These are phyloP conservation scores for Guaruba guarouba DNA, from an alignment of 2,113 vertebrate genomes.

Conservation along the genomic window DNA sequence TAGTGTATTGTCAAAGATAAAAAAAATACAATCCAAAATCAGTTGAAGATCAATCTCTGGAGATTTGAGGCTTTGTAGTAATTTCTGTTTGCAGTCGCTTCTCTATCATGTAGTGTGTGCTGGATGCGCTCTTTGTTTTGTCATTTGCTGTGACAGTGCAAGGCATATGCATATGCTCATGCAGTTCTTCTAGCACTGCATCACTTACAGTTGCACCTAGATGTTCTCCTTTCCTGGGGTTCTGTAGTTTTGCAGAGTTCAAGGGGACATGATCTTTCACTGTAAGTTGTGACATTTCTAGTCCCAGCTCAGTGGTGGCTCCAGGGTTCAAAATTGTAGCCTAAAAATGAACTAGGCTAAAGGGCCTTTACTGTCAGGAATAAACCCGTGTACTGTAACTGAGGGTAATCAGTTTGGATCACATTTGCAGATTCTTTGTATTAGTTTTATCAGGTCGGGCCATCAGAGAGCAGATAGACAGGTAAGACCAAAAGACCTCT, in stretches of 20 bases:
- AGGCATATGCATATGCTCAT: background rate
- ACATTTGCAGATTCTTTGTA: constrained; percentile 70
- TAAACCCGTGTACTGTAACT: constrained; percentile 47
- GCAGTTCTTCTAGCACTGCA: background rate
- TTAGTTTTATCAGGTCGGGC: constrained; percentile 76
- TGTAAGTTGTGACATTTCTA: background rate
- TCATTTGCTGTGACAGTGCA: background rate
- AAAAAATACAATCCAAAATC: background rate
- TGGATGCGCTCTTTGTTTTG: background rate
- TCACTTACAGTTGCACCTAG: background rate
- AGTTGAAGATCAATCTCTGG: background rate
- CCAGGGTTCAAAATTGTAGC: background rate
- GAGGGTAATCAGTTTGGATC: constrained; percentile 40
- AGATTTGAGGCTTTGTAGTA: background rate
- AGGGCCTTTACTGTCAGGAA: background rate
- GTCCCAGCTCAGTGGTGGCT: background rate
- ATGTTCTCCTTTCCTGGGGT: background rate
- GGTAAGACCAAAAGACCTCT: constrained; percentile 80
- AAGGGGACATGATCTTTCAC: background rate
- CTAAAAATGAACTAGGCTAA: background rate
- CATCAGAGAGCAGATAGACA: constrained; percentile 78
- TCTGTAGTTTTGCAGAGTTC: background rate
- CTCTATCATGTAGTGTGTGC: background rate
- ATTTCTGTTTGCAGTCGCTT: background rate
- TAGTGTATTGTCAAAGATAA: background rate